Evolutionary conservation across 2,888 invertebrate species (phyloP).

Genomic region (Hydroisotoma schaefferi): DNA sequence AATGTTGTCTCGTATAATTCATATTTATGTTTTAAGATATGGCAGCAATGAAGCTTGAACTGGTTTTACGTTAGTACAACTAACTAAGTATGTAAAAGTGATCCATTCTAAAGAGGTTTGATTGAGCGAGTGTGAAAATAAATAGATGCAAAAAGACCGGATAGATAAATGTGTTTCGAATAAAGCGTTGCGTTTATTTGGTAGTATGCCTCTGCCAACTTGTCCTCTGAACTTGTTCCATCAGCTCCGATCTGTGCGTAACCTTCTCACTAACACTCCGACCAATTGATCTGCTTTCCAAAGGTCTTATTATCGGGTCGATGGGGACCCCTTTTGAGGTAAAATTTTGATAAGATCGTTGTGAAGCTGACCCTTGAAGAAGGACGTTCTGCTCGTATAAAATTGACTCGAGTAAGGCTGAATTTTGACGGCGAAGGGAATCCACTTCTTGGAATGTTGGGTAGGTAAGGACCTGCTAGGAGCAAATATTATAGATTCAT

Average conservation of each 20-base stretch:
- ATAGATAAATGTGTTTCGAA: background rate
- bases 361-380: too few relatives aligned
- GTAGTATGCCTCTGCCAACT: constrained; percentile 86
- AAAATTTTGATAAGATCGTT: constrained; percentile 53
- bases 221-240: constrained; percentile 75
- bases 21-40: too few relatives aligned
- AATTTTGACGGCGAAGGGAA: too few relatives aligned
- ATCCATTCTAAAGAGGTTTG: background rate
- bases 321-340: constrained; percentile 53
- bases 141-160: background rate
- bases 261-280: background rate
- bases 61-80: too few relatives aligned
- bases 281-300: constrained; percentile 6
- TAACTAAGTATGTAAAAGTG: too few relatives aligned
- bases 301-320: constrained; percentile 23
- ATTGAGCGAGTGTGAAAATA: background rate
- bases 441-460: too few relatives aligned
- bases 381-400: too few relatives aligned
- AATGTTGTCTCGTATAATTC: too few relatives aligned
- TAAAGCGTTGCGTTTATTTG: constrained; percentile 57
- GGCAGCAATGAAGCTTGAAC: too few relatives aligned
- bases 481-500: too few relatives aligned
- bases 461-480: too few relatives aligned
- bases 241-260: constrained; percentile 56
- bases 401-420: too few relatives aligned